Base-by-base conservation (phyloP, 2,888 invertebrate species). In the Epinotia brunnichana region DNA sequence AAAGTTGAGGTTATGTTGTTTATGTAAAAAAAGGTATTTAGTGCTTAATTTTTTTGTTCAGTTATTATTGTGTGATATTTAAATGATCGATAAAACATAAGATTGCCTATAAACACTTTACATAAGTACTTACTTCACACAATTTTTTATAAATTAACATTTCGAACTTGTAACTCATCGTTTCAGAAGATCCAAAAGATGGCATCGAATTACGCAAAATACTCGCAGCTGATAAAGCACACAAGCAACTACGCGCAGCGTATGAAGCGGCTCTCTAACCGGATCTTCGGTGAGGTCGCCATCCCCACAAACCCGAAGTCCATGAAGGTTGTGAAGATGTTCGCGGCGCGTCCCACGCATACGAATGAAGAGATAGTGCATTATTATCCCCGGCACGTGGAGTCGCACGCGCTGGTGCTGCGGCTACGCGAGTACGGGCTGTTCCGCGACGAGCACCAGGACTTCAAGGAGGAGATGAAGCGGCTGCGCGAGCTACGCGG, bases 221-320 rank as follows among this genome's bases (percentile, higher is more conserved):
- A 98, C 82, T 89, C 94, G 0, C 94, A 96, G 74, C 89, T 98
- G 57, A 94, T 95, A 11, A 96, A 96, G 78, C 91, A 95, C 44
- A 92, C 95, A 0, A 97, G 97, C 0, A 96, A 95, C 81, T 99
- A 98, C 87, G 97, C 97, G 0, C 94, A 94, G 2, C 95, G 97
- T 60, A 98, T 99, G 98, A 96, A 96, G 78, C 95, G 96, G 59
- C 92, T 99, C 17, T 97, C 98, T 35, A 97, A 97, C 81, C 94
- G 96, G 78, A 98, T 98, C 80, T 98, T 98, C 85, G 97, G 97
- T 0, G 98, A 98, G 90, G 97, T 98, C 0, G 95, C 95, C 0
- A 94, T 97, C 70, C 95, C 96, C 0, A 98, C 97, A 0, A 95
- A 95, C 81, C 75, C 88, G 0, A 96, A 95, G 82, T 97, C 97